A percentile compares a stretch with the other conserved stretches of the same genome.
phyloP scores from a whole-genome alignment of 2,888 invertebrate species.

The Aleiodes alternator region DNA sequence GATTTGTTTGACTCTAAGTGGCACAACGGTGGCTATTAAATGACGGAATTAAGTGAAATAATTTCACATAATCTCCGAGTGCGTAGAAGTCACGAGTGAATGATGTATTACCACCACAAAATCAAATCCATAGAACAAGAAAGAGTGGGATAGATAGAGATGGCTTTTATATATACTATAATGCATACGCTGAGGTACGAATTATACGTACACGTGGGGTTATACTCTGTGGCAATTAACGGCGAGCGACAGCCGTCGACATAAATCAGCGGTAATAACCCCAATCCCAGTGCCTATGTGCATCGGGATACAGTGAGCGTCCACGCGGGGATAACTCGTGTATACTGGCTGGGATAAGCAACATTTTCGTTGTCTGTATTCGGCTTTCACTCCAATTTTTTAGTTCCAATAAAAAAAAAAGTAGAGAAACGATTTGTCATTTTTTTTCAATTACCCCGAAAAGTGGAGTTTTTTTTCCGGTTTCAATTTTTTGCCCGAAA shows the following conservation, averaged over 20 bases:
- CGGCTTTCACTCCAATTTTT: slow-evolving; percentile 4
- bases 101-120: slow-evolving; percentile 14
- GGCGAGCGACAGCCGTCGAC: slow-evolving; percentile 46
- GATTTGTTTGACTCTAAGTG: background rate
- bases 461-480: background rate
- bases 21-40: slow-evolving; percentile 25
- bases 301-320: background rate
- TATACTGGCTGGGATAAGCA: slow-evolving; percentile 31
- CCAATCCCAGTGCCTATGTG: slow-evolving; percentile 33
- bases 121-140: slow-evolving; percentile 27
- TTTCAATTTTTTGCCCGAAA: background rate
- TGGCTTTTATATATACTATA: slow-evolving; percentile 48
- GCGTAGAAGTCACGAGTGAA: slow-evolving; percentile 20
- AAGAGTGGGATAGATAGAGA: slow-evolving; percentile 47
- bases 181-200: slow-evolving; percentile 38
- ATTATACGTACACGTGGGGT: slow-evolving; percentile 39
- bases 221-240: slow-evolving; percentile 47
- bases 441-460: too few relatives aligned
- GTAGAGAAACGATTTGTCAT: too few relatives aligned
- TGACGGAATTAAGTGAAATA: slow-evolving; percentile 42
- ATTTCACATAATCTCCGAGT: slow-evolving; percentile 34
- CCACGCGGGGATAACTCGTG: slow-evolving; percentile 37
- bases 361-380: slow-evolving; percentile 34
- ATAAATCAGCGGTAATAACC: slow-evolving; percentile 50
- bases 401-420: background rate